These are phyloP conservation scores for Champsocephalus gunnari DNA, from an alignment of 2,797 vertebrate genomes.

Conservation along the genomic window DNA sequence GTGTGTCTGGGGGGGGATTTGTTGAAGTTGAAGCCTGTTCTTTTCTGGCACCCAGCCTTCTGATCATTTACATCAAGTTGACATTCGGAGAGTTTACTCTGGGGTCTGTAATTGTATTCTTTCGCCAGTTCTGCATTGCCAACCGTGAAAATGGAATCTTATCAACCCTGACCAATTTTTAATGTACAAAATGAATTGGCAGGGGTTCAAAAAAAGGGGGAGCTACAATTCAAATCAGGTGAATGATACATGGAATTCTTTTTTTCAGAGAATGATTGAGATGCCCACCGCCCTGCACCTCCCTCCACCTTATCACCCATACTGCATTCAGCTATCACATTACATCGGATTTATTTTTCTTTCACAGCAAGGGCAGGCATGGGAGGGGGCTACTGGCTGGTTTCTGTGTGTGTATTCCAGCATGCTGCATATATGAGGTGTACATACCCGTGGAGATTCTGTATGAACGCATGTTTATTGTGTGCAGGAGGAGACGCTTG, in stretches of 20 bases:
- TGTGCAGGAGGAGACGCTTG: slow-evolving; percentile 14
- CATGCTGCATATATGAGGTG: slow-evolving; percentile 28
- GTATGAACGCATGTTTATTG: slow-evolving; percentile 23
- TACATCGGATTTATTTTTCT: slow-evolving; percentile 84
- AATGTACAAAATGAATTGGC: slow-evolving; percentile 99
- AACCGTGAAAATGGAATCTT: slow-evolving; percentile 99
- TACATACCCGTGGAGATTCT: slow-evolving; percentile 23
- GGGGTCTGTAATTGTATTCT: slow-evolving; percentile 99
- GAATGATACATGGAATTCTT: slow-evolving; percentile 93
- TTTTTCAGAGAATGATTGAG: slow-evolving; percentile 85
- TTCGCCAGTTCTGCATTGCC: slow-evolving; percentile 99
- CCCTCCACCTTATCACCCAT: slow-evolving; percentile 76
- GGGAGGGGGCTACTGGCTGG: slow-evolving; percentile 29
- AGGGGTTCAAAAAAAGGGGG: slow-evolving; percentile 93
- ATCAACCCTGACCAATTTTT: slow-evolving; percentile 99
- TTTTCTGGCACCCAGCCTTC: slow-evolving; percentile 92
- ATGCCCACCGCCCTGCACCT: slow-evolving; percentile 76
- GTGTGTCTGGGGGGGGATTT: slow-evolving; percentile 8
- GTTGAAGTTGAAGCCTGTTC: slow-evolving; percentile 85
- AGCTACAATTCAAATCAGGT: slow-evolving; percentile 99
- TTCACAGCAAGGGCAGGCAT: slow-evolving; percentile 61
- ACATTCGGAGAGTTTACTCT: slow-evolving; percentile 99
- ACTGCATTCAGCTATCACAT: slow-evolving; percentile 75
- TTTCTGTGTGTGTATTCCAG: slow-evolving; percentile 40
- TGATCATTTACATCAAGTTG: slow-evolving; percentile 99